phyloP scores from a whole-genome alignment of 92 coral and sea anemone genomes.

The Siderastrea radians region DNA sequence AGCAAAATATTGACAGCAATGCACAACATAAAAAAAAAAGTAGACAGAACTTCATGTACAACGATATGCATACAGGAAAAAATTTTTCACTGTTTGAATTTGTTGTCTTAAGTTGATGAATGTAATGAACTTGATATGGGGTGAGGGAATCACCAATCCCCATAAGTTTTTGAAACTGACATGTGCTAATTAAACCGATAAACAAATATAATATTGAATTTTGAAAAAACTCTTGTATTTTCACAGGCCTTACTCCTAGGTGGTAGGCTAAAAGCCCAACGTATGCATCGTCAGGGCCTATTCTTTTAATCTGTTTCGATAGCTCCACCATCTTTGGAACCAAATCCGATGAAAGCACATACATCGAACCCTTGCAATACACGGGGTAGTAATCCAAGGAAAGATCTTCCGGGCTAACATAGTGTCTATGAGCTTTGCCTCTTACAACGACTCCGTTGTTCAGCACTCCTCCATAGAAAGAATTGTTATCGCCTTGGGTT shows the following conservation, averaged over 20 bases:
- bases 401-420: slow-evolving; percentile 64
- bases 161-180: slow-evolving; percentile 72
- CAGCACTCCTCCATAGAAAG: slow-evolving; percentile 83
- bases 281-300: slow-evolving; percentile 87
- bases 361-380: slow-evolving; percentile 88
- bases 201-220: slow-evolving; percentile 29
- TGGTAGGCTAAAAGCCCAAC: slow-evolving; percentile 74
- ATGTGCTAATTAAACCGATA: slow-evolving; percentile 62
- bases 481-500: slow-evolving; percentile 23
- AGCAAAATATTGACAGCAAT: background rate
- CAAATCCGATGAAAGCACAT: slow-evolving; percentile 78
- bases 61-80: slow-evolving; percentile 34
- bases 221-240: slow-evolving; percentile 73
- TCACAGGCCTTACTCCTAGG: slow-evolving; percentile 62
- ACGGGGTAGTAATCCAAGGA: slow-evolving; percentile 71
- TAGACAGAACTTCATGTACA: slow-evolving; percentile 2
- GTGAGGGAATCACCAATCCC: slow-evolving; percentile 89
- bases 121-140: slow-evolving; percentile 67
- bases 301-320: slow-evolving; percentile 63
- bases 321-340: slow-evolving; percentile 72
- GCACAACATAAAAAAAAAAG: slow-evolving; percentile 8
- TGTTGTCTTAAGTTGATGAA: slow-evolving; percentile 61
- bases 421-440: slow-evolving; percentile 76
- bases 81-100: background rate
- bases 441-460: slow-evolving; percentile 75